Evolutionary conservation across 2,888 invertebrate species (phyloP).

Genomic region (Polyploca ridens): DNA sequence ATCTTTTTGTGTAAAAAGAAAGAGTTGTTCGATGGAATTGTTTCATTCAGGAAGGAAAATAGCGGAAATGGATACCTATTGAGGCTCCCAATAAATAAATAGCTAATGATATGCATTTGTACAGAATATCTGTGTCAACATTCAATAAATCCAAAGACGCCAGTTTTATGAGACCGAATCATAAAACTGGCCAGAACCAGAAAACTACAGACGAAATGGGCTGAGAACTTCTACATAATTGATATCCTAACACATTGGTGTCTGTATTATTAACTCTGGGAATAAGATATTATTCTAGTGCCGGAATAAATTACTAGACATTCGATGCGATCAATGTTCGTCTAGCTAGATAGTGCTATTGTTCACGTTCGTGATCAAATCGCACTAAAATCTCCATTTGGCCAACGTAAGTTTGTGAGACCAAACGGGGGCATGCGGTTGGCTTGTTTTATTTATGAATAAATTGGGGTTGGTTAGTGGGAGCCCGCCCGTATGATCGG

Average conservation of each 20-base stretch:
- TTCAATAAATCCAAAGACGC: neutral
- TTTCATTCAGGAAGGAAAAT: neutral
- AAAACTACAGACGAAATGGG: neutral
- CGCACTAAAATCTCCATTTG: slow-evolving; percentile 25
- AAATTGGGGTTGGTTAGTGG: slow-evolving; percentile 49
- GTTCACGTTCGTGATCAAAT: slow-evolving; percentile 26
- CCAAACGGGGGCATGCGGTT: slow-evolving; percentile 19
- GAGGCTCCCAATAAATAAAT: neutral
- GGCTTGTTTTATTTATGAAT: slow-evolving; percentile 60
- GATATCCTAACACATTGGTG: slow-evolving; percentile 6
- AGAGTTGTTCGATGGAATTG: neutral
- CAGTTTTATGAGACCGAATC: neutral
- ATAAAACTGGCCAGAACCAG: neutral
- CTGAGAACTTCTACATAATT: slow-evolving; percentile 4
- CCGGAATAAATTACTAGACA: slow-evolving; percentile 29
- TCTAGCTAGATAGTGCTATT: slow-evolving; percentile 22
- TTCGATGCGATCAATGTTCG: slow-evolving; percentile 28
- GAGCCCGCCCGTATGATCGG: slow-evolving; percentile 56
- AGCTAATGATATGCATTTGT: neutral
- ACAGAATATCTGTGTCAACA: neutral
- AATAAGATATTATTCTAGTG: slow-evolving; percentile 13
- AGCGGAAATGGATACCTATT: neutral
- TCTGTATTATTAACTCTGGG: neutral
- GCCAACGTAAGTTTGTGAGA: slow-evolving; percentile 17
- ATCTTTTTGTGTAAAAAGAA: neutral